Evolutionary conservation across 2,888 invertebrate genomes (phyloP).

Genomic region (Meteorus cinctellus): DNA sequence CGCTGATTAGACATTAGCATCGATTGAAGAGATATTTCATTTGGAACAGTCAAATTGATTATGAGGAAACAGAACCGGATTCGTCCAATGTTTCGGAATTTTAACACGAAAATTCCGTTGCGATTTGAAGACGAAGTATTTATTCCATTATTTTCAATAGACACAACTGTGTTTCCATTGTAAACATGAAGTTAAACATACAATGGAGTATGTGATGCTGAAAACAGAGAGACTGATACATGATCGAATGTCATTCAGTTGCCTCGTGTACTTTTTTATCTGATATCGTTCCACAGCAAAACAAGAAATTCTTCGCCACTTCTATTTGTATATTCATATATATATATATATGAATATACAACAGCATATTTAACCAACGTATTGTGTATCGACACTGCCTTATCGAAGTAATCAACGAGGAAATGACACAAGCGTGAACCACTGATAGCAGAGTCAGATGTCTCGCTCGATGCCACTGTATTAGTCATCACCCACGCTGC

Average conservation of each 20-base stretch:
- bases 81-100: too few species aligned
- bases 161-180: too few species aligned
- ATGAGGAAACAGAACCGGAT: too few species aligned
- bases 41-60: too few species aligned
- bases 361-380: neutral
- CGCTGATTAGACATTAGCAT: too few species aligned
- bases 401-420: slow-evolving; percentile 46
- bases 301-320: neutral
- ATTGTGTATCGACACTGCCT: neutral
- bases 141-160: too few species aligned
- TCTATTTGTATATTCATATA: too few species aligned
- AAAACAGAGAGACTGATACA: neutral
- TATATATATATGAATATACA: neutral
- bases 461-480: slow-evolving; percentile 4
- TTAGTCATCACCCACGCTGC: slow-evolving; percentile 40
- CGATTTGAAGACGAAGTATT: too few species aligned
- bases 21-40: too few species aligned
- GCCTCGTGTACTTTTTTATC: neutral
- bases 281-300: neutral
- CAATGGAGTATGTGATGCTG: neutral
- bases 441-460: slow-evolving; percentile 43
- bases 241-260: neutral
- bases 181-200: too few species aligned
- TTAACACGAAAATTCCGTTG: too few species aligned
- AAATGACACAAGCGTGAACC: slow-evolving; percentile 50